Evolutionary conservation across 2,888 invertebrate species (phyloP), one percentile per base, ranked within the genome.

Genomic region (Idaea biselata): DNA sequence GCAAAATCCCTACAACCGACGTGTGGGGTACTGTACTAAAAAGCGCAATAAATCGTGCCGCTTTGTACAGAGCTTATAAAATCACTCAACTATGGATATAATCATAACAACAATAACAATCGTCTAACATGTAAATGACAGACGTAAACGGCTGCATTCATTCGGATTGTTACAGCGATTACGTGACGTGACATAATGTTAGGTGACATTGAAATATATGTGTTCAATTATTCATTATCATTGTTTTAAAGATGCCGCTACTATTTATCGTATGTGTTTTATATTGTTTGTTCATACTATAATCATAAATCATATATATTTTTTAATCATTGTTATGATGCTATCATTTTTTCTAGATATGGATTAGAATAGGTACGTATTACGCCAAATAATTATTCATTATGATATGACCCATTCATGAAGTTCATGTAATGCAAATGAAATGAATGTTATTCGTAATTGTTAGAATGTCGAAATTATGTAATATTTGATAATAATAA

Each of bases 121-220:
- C 44, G 14, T 14, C 11, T 11, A 44, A 44, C 44, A 44, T 44
- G 44, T 14, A 44, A 44, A 44, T 44, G 44, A 44, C 44, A 44
- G 14, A 7, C 44, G 44, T 44, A 44, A 44, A 8, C 44, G 44
- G 44, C 44, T 14, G 14, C 11, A 44, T 44, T 44, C 14, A 14
- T 44, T 25, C 25, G 25, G 25, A 25, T 25, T 25, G 25, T 25
- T 25, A 25, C 25, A 44, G 14, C 44, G 11, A 44, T 44, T 44
- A 44, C 44, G 44, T 44, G 44, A 44, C 44, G 44, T 44, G 44
- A 44, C 44, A 44, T 44, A 44, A 44, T 44, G 44, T 44, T 44
- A 14, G 14, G 44, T 44, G 44, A 44, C 44, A 44, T 44, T 44
- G 44, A 44, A 44, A 44, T 44, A 11, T 44, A 44, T 6, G 44